These are phyloP conservation scores for Callyntrura sp. DNA, from an alignment of 2,888 invertebrate species.

Conservation along the genomic window DNA sequence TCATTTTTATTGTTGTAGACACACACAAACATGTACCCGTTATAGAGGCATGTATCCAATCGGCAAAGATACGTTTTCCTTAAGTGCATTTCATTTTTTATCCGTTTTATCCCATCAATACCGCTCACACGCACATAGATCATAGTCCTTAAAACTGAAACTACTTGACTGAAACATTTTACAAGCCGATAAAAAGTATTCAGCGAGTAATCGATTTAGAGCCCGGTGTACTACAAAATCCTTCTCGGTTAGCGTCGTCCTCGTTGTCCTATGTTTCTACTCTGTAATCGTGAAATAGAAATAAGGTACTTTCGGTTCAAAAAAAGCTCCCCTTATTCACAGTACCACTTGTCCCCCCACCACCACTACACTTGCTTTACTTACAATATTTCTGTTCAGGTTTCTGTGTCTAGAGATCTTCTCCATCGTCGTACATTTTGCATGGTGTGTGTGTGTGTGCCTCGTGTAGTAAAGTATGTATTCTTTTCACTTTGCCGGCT, in stretches of 20 bases:
- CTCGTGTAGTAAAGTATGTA: too few species aligned
- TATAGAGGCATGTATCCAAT: too few species aligned
- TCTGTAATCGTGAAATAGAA: background rate
- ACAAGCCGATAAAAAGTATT: background rate
- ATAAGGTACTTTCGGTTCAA: background rate
- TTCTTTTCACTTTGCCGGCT: background rate
- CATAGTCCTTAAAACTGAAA: background rate
- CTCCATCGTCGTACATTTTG: background rate
- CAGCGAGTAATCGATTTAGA: background rate
- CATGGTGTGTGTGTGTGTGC: too few species aligned
- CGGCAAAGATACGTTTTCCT: too few species aligned
- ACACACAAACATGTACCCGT: too few species aligned
- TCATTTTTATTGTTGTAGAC: too few species aligned
- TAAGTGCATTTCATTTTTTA: too few species aligned
- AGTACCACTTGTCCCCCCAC: too few species aligned
- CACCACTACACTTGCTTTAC: too few species aligned
- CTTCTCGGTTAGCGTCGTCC: background rate
- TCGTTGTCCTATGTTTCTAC: too few species aligned
- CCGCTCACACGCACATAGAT: background rate
- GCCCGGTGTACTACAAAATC: constrained; percentile 9
- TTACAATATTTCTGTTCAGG: constrained; percentile 13
- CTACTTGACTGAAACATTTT: constrained; percentile 43
- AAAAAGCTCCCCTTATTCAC: too few species aligned
- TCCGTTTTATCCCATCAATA: too few species aligned
- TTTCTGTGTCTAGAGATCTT: background rate